A percentile compares a stretch with the other conserved stretches of the same genome.
Evolutionary conservation across 1,140 invertebrate species (phyloP).

Genomic region (Heliconius congener): DNA sequence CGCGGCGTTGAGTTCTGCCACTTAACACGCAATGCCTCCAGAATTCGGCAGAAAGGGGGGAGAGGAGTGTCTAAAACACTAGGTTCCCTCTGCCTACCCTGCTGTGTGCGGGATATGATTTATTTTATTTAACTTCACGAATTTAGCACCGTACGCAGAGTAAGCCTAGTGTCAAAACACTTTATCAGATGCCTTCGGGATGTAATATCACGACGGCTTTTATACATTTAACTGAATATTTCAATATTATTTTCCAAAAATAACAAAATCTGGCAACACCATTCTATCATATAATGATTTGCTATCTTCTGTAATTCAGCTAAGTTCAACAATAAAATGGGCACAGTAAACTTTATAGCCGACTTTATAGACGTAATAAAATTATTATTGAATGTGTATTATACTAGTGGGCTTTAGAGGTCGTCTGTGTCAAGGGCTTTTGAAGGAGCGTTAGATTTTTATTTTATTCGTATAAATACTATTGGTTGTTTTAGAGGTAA

Average conservation of each 20-base stretch:
- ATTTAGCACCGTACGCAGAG: no score
- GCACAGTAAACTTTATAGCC: constrained; percentile 56
- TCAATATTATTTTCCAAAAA: background rate
- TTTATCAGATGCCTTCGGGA: background rate
- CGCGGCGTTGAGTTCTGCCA: no score
- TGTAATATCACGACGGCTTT: background rate
- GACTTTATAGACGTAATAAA: constrained; percentile 52
- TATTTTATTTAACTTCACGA: no score
- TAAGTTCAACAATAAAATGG: constrained; percentile 58
- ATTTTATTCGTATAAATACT: constrained; percentile 1
- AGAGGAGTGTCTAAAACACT: no score
- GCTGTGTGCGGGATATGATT: no score
- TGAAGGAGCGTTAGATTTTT: constrained; percentile 26
- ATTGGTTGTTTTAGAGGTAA: background rate
- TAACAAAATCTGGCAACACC: background rate
- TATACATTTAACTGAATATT: no score
- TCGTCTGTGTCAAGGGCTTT: constrained; percentile 29
- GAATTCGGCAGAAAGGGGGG: no score
- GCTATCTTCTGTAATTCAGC: constrained; percentile 48
- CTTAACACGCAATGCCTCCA: no score
- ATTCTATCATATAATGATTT: constrained; percentile 46
- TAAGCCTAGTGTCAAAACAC: background rate
- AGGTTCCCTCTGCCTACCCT: no score
- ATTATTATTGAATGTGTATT: constrained; percentile 55
- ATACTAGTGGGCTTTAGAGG: constrained; percentile 34